Evolutionary conservation across 2,113 vertebrate genomes (phyloP).

Genomic region (Bos javanicus): DNA sequence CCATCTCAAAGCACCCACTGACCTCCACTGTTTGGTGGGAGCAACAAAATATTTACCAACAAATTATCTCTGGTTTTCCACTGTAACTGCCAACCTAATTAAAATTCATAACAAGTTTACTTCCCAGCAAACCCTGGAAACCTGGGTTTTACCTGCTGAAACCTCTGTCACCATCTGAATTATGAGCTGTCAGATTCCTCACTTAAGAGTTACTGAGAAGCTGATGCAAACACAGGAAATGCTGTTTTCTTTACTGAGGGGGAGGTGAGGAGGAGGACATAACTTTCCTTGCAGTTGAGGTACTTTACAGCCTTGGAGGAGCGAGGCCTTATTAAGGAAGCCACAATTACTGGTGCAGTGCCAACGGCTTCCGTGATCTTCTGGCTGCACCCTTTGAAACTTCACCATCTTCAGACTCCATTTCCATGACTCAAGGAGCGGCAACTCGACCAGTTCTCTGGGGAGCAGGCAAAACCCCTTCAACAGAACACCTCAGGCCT

Average conservation of each 20-base stretch:
- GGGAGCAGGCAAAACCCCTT: conserved; percentile 39
- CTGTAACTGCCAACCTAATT: conserved; percentile 46
- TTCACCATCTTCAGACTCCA: conserved; percentile 57
- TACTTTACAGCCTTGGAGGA: not conserved
- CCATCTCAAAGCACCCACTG: not conserved
- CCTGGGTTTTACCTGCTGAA: not conserved
- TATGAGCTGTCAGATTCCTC: not conserved
- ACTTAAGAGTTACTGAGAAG: conserved; percentile 48
- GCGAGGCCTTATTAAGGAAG: conserved; percentile 61
- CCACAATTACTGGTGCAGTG: conserved; percentile 59
- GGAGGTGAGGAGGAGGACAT: conserved; percentile 16
- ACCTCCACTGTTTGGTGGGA: not conserved
- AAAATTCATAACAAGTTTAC: conserved; percentile 28
- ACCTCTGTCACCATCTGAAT: not conserved
- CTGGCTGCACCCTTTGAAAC: conserved; percentile 61
- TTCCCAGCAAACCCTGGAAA: not conserved
- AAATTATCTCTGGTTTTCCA: not conserved
- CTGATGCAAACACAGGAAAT: conserved; percentile 39
- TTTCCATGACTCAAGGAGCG: conserved; percentile 46
- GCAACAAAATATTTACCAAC: not conserved
- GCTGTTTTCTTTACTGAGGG: conserved; percentile 44
- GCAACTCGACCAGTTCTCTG: not conserved
- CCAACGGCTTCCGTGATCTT: conserved; percentile 63
- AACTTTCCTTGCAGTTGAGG: conserved; percentile 19
- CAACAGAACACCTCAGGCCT: conserved; percentile 41